Percentiles rank a stretch among this genome's conserved stretches.
phyloP scores from a whole-genome alignment of 1,140 invertebrate genomes.

The Harpegnathos saltator region DNA sequence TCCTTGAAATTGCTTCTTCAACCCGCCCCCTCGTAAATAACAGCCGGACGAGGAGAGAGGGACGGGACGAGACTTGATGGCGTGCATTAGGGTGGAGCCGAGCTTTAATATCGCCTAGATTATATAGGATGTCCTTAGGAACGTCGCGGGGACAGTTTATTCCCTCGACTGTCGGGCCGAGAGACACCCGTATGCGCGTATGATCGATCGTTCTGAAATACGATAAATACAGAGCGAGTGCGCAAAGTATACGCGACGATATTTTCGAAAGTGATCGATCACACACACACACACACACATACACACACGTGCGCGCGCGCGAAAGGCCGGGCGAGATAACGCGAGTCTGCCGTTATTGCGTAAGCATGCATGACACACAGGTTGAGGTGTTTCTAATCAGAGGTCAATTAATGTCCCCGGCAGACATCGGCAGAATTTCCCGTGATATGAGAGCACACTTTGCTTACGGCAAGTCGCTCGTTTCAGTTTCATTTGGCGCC shows the following conservation, averaged over 20 bases:
- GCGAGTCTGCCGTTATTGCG: no score
- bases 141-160: conserved; percentile 10
- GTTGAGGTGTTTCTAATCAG: no score
- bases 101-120: conserved; percentile 48
- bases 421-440: no score
- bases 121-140: conserved; percentile 25
- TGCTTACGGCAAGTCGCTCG: no score
- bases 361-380: no score
- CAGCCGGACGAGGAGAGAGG: background rate
- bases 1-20: conserved; percentile 77
- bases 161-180: background rate
- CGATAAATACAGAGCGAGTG: background rate
- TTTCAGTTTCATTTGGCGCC: no score
- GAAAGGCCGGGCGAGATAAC: no score
- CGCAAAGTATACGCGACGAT: background rate
- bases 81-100: conserved; percentile 36
- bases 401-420: no score
- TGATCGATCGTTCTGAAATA: conserved; percentile 17
- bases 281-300: no score
- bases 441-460: no score
- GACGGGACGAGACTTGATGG: conserved; percentile 18
- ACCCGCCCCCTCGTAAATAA: background rate
- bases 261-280: background rate
- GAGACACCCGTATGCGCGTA: background rate
- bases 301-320: no score